Base-by-base conservation (phyloP, 2,888 invertebrate genomes). In the Cantharis nigra region DNA sequence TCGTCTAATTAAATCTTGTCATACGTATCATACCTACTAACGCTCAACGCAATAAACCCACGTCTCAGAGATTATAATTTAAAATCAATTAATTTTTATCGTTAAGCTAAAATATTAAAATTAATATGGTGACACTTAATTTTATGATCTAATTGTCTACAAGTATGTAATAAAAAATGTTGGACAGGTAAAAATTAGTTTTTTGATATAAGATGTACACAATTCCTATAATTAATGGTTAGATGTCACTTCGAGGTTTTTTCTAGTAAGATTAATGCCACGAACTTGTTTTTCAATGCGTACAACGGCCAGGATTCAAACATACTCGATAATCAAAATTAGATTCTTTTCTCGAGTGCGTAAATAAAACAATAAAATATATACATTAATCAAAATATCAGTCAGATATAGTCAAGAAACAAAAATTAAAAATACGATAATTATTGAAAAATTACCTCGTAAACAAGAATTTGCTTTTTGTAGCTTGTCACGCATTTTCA, bases 1-100 rank as follows among this genome's bases (percentile, higher is more conserved):
- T 81, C 74, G 72, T 78, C 75, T 78, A 80, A 81, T 80, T 81
- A 80, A 81, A 80, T 80, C 79, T 78, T 78, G 75, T 75, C 72
- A 76, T 76, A 78, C 76, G 76, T 76, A 76, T 73, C 73, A 74
- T 78, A 76, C 73, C 76, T 78, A 70, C 75, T 49, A 49, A 49
- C 49, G 49, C 49, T 49, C 49, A 49, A 49, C 49, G 49, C 49
- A n/a, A n/a, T 49, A 49, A 49, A 49, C 49, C 49, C n/a, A 49
- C 49, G 49, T 49, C 7, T n/a, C 49, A 49, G n/a, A n/a, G 49
- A n/a, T 49, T 49, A 49, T 49, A 49, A 49, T n/a, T 49, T 49
- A 49, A 49, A 49, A 49, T n/a, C 49, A 49, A 49, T 49, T 49
- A 49, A 49, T 49, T 49, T 49, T 49, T 49, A 49, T 49, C 5